These are phyloP conservation scores for Perizoma affinitatum DNA, from an alignment of 2,888 invertebrate genomes.

Conservation along the genomic window DNA sequence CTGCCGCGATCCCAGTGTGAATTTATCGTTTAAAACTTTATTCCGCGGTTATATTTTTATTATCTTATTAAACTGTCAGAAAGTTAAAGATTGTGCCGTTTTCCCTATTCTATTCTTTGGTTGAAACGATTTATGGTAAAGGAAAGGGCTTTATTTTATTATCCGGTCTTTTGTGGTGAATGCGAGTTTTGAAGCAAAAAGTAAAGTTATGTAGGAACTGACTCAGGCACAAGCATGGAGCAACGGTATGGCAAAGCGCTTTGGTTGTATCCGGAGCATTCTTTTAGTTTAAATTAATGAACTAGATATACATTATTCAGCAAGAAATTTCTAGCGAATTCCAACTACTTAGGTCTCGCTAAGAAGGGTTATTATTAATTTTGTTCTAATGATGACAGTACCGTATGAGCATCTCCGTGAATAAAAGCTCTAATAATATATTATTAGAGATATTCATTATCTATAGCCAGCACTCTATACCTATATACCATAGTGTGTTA, in stretches of 20 bases:
- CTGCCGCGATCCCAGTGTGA: constrained; percentile 39
- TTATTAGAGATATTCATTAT: no score
- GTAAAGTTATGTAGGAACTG: constrained; percentile 19
- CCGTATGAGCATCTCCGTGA: no score
- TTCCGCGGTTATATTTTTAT: constrained; percentile 74
- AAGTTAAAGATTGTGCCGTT: constrained; percentile 79
- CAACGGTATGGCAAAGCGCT: constrained; percentile 18
- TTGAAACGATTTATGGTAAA: constrained; percentile 68
- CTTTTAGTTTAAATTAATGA: constrained; percentile 41
- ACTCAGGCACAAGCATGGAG: constrained; percentile 17
- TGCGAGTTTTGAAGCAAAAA: constrained; percentile 46
- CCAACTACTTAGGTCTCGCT: background rate
- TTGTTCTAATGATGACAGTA: no score
- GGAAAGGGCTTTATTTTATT: constrained; percentile 71
- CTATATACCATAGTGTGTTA: no score
- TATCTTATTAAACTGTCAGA: constrained; percentile 82
- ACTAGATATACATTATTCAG: constrained; percentile 10
- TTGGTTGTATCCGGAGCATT: constrained; percentile 37
- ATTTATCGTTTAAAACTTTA: constrained; percentile 46
- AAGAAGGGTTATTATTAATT: background rate
- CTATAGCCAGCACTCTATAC: no score
- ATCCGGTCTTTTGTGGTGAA: constrained; percentile 64
- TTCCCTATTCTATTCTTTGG: constrained; percentile 72
- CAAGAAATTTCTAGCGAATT: constrained; percentile 11
- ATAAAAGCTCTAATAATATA: no score